Evolutionary conservation across 1,140 invertebrate species (phyloP).

Genomic region (Drosophila murphyi): DNA sequence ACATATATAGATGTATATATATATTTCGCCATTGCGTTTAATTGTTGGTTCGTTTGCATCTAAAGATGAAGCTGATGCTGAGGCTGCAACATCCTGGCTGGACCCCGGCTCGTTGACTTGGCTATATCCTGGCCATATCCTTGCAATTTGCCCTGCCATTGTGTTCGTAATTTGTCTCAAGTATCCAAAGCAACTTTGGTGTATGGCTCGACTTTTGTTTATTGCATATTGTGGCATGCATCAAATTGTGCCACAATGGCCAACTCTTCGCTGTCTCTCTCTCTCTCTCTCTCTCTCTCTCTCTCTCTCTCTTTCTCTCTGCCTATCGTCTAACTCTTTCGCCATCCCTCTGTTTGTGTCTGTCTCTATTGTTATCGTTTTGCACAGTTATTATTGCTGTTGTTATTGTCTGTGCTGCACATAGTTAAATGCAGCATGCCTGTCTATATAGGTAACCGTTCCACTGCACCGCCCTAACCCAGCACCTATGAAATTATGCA

Average conservation of each 20-base stretch:
- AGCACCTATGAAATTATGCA: neutral
- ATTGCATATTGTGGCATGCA: constrained; percentile 12
- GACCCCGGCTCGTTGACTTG: neutral
- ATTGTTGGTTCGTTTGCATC: constrained; percentile 58
- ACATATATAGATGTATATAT: neutral
- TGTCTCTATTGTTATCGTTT: constrained; percentile 55
- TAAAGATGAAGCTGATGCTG: neutral
- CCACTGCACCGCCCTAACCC: too few species aligned
- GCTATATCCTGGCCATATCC: constrained; percentile 30
- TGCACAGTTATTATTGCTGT: constrained; percentile 65
- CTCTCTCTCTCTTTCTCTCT: neutral
- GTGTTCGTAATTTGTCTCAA: constrained; percentile 76
- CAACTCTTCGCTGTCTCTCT: neutral
- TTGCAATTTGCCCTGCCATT: constrained; percentile 53
- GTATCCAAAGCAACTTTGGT: constrained; percentile 45
- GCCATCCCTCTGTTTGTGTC: neutral
- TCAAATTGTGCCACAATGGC: neutral
- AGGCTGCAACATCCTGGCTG: constrained; percentile 5
- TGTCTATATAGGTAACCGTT: neutral
- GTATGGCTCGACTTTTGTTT: neutral
- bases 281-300: neutral
- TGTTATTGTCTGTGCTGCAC: constrained; percentile 43
- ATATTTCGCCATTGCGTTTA: constrained; percentile 57
- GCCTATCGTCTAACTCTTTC: too few species aligned
- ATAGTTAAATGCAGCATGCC: constrained; percentile 68